Evolutionary conservation across 1,140 invertebrate genomes (phyloP).

Genomic region (Condylostylus longicornis): DNA sequence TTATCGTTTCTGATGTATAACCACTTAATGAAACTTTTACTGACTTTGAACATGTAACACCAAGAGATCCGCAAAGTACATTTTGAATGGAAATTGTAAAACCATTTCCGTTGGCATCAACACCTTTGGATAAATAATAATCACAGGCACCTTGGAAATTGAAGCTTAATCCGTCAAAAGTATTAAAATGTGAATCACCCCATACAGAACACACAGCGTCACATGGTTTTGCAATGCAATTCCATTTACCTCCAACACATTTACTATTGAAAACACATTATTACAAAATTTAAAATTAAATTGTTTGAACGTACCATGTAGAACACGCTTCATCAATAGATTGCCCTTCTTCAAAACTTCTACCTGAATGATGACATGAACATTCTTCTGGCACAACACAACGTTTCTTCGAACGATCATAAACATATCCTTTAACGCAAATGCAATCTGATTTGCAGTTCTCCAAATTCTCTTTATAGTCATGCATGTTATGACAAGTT

Average conservation of each 20-base stretch:
- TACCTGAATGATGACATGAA: conserved; percentile 76
- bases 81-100: conserved; percentile 56
- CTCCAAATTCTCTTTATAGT: conserved; percentile 32
- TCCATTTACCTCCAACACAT: conserved; percentile 51
- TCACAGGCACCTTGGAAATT: conserved; percentile 81
- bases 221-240: conserved; percentile 46
- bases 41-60: conserved; percentile 75
- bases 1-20: conserved; percentile 42
- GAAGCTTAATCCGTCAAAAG: conserved; percentile 68
- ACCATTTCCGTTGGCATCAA: conserved; percentile 38
- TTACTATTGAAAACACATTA: conserved; percentile 31
- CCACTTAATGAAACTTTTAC: conserved; percentile 38
- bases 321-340: conserved; percentile 69
- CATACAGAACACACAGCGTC: conserved; percentile 59
- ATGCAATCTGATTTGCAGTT: conserved; percentile 62
- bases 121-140: conserved; percentile 65
- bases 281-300: neutral
- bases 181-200: conserved; percentile 77
- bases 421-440: conserved; percentile 58
- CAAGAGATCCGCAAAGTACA: conserved; percentile 57
- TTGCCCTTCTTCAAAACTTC: conserved; percentile 61
- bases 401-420: conserved; percentile 45
- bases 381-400: conserved; percentile 59
- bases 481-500: conserved; percentile 74
- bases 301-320: conserved; percentile 44